A percentile compares a stretch with the other conserved stretches of the same genome.
These are phyloP conservation scores for Petrolisthes cinctipes DNA, from an alignment of 2,888 invertebrate genomes.

Conservation along the genomic window DNA sequence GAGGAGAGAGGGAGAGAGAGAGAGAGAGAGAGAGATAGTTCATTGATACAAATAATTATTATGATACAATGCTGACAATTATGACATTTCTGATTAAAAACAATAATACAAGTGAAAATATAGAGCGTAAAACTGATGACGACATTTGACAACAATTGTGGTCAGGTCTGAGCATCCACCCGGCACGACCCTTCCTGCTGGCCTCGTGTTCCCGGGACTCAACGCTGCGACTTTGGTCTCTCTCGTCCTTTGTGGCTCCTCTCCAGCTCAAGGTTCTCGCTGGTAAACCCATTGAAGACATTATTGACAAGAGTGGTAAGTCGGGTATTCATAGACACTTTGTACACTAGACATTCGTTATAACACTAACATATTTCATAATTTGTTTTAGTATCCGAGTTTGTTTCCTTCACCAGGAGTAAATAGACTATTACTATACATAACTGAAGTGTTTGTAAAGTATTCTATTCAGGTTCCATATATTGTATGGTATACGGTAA, in stretches of 20 bases:
- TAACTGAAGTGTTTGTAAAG: too few relatives aligned
- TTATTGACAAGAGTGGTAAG: conserved; percentile 66
- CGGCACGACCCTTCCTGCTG: conserved; percentile 70
- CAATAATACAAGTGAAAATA: neutral
- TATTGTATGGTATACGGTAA: too few relatives aligned
- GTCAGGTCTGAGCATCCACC: conserved; percentile 70
- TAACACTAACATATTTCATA: too few relatives aligned
- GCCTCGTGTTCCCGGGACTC: conserved; percentile 71
- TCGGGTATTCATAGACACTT: neutral
- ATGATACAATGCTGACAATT: too few relatives aligned
- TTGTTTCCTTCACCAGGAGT: too few relatives aligned
- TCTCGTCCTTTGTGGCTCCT: conserved; percentile 69
- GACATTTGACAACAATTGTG: neutral
- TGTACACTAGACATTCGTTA: too few relatives aligned
- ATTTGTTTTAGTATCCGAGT: too few relatives aligned
- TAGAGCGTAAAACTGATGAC: neutral
- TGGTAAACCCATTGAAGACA: conserved; percentile 68
- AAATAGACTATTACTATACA: too few relatives aligned
- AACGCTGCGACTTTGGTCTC: conserved; percentile 71
- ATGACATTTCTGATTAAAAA: too few relatives aligned
- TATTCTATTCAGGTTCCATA: too few relatives aligned
- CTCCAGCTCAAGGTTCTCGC: conserved; percentile 69
- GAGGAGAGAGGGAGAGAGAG: too few relatives aligned
- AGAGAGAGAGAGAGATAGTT: neutral
- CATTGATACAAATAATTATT: too few relatives aligned